Evolutionary conservation across 2,797 vertebrate species (phyloP).

Genomic region (Thaleichthys pacificus): DNA sequence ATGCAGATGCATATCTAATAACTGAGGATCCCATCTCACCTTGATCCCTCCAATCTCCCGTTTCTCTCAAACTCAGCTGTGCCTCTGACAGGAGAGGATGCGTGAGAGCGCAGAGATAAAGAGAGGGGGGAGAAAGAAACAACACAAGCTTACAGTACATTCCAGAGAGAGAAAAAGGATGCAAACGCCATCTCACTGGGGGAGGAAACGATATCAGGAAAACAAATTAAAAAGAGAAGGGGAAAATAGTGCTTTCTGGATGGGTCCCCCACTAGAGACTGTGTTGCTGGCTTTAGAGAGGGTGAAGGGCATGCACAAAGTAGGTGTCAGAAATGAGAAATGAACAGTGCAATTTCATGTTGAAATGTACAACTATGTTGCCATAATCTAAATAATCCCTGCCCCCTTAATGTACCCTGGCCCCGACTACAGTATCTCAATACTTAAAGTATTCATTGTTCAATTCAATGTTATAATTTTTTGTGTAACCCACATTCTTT

Average conservation of each 20-base stretch:
- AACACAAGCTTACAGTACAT: conserved; percentile 72
- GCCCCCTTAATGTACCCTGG: too few species aligned
- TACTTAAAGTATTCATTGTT: too few species aligned
- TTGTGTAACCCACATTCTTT: too few species aligned
- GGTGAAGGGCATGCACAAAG: conserved; percentile 9
- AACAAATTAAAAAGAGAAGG: conserved; percentile 11
- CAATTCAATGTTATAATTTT: too few species aligned
- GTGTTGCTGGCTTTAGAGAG: too few species aligned
- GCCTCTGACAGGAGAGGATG: conserved; percentile 74
- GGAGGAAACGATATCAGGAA: background rate
- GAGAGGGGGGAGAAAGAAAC: conserved; percentile 58
- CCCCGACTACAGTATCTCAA: too few species aligned
- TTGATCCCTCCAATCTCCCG: conserved; percentile 90
- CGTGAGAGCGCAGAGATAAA: conserved; percentile 16
- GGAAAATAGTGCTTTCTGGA: background rate
- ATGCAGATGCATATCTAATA: background rate
- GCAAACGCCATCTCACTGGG: conserved; percentile 1
- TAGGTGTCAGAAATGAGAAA: background rate
- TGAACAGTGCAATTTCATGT: too few species aligned
- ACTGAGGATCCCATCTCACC: conserved; percentile 72
- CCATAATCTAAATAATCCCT: too few species aligned
- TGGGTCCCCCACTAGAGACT: too few species aligned
- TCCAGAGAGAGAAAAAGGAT: conserved; percentile 12
- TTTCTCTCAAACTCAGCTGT: conserved; percentile 88
- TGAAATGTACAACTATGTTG: too few species aligned